These are phyloP conservation scores for Psittacula cyanocephala DNA, from an alignment of 2,113 vertebrate genomes.

Conservation along the genomic window DNA sequence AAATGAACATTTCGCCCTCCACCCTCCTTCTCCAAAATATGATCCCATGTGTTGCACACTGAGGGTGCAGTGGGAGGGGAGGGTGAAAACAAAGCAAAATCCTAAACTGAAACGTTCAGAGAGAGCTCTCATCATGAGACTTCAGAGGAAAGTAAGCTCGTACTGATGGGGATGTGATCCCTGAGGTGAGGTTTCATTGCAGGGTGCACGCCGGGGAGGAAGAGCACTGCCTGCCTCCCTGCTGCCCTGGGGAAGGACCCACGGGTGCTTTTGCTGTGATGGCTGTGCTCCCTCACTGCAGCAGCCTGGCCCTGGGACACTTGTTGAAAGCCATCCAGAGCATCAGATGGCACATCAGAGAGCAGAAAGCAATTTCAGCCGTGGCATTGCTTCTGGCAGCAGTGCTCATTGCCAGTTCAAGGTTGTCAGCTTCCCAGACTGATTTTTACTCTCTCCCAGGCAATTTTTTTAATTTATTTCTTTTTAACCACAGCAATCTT, in stretches of 20 bases:
- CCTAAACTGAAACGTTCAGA: neutral
- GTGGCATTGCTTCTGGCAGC: neutral
- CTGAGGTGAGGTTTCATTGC: neutral
- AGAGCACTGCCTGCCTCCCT: neutral
- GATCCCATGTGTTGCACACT: accelerated
- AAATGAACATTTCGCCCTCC: neutral
- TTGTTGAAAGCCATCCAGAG: neutral
- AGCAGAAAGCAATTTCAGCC: neutral
- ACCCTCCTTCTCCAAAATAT: neutral
- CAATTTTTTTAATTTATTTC: neutral
- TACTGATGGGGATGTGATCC: accelerated
- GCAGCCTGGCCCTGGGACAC: neutral
- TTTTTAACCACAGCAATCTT: neutral
- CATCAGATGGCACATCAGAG: conserved; percentile 21
- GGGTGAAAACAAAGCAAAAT: neutral
- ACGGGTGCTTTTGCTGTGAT: accelerated
- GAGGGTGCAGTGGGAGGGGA: neutral
- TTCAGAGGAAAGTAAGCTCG: neutral
- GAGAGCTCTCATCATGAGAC: neutral
- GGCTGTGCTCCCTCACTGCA: accelerated
- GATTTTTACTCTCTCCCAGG: neutral
- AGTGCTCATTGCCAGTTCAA: neutral
- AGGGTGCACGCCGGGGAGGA: accelerated
- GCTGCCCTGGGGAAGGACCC: neutral
- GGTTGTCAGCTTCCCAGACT: neutral